These are phyloP conservation scores for Phyto melanocephala DNA, from an alignment of 2,888 invertebrate genomes.

Conservation along the genomic window DNA sequence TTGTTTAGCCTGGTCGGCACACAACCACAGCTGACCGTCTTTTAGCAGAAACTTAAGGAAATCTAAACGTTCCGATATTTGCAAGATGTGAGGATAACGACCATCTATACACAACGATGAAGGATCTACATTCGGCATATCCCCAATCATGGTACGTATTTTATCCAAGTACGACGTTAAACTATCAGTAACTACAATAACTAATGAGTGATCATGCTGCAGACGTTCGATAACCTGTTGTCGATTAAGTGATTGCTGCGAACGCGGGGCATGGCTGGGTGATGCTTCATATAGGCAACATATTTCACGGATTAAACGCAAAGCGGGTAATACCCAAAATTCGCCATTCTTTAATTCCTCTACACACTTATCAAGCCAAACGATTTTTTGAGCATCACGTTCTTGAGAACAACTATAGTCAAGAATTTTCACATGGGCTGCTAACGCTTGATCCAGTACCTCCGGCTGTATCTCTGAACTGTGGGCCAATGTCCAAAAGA, in stretches of 20 bases:
- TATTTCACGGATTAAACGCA: conserved; percentile 97
- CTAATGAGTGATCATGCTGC: conserved; percentile 94
- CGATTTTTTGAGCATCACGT: conserved; percentile 95
- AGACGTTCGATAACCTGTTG: conserved; percentile 92
- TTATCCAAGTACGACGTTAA: conserved; percentile 94
- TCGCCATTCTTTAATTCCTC: conserved; percentile 93
- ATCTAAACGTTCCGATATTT: conserved; percentile 95
- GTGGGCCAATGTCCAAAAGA: conserved; percentile 98
- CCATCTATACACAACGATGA: conserved; percentile 85
- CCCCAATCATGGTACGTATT: conserved; percentile 81
- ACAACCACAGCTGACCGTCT: conserved; percentile 97
- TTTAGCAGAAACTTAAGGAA: conserved; percentile 94
- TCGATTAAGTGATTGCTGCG: conserved; percentile 80
- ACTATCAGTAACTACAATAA: conserved; percentile 95
- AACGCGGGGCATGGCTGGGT: conserved; percentile 75
- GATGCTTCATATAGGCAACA: conserved; percentile 94
- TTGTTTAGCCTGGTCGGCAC: conserved; percentile 97
- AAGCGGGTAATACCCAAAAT: conserved; percentile 95
- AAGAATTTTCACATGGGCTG: conserved; percentile 96
- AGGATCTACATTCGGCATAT: conserved; percentile 87
- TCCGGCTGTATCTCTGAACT: conserved; percentile 97
- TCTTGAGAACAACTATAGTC: conserved; percentile 99
- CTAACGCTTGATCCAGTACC: conserved; percentile 97
- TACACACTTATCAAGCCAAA: conserved; percentile 97
- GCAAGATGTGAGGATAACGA: conserved; percentile 93